Evolutionary conservation across 2,113 vertebrate genomes (phyloP).

Genomic region (Hippocampus guttulatus): DNA sequence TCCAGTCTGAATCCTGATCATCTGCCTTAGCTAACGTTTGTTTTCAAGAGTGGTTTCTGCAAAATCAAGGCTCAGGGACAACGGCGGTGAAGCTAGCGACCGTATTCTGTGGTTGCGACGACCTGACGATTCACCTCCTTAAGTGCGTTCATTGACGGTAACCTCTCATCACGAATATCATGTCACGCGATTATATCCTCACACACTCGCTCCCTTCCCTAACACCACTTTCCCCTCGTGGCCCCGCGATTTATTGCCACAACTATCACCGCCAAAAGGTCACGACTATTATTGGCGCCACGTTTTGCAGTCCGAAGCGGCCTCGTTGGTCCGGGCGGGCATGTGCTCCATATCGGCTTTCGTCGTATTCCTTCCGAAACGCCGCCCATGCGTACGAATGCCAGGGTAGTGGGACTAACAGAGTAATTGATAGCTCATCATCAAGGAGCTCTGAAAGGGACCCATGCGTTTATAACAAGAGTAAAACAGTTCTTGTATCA

Average conservation of each 20-base stretch:
- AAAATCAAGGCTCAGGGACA: no score
- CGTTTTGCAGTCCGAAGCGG: constrained; percentile 32
- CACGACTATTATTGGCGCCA: constrained; percentile 58
- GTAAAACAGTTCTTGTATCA: neutral
- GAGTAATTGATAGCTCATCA: no score
- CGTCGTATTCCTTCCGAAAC: neutral
- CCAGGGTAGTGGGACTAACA: neutral
- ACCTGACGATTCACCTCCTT: neutral
- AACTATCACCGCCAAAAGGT: constrained; percentile 55
- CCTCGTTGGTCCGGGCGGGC: constrained; percentile 5
- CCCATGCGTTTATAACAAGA: neutral
- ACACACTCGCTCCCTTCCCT: neutral
- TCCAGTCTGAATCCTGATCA: neutral
- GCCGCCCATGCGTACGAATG: neutral
- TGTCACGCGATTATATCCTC: neutral
- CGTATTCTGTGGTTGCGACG: neutral
- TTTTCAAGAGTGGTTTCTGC: neutral
- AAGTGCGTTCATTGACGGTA: neutral
- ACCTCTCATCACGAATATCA: neutral
- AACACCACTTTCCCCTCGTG: constrained; percentile 6
- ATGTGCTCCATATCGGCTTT: neutral
- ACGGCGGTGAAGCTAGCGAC: no score
- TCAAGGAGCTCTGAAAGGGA: neutral
- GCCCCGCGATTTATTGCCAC: constrained; percentile 24
- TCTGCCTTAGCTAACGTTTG: neutral